Base-by-base conservation (phyloP, 1,140 invertebrate genomes). In the Eupeodes corollae region DNA sequence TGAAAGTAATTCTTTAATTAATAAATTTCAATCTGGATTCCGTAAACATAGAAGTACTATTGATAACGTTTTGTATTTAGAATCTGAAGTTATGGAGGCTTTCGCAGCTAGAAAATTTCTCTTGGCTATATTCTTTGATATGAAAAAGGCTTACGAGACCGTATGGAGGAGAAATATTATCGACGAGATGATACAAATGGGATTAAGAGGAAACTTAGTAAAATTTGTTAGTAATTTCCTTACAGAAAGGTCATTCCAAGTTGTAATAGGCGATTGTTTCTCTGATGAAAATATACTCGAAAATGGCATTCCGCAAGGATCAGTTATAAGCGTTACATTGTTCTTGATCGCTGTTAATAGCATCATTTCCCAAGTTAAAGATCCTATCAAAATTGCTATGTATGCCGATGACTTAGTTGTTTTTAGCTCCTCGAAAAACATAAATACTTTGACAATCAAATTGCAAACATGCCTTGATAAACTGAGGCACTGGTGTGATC, bases 101-200 rank as follows among this genome's bases (percentile, higher is more conserved):
- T 56, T 64, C 42, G 47, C 33, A 3, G 44, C 40, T 30, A 58
- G 56, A n/a, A 44, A 50, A 16, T 51, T 58, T 26, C 43, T 54
- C 13, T 33, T 60, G 6, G 38, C 52, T 13, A 48, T 62, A 13
- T 52, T 54, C 15, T 48, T 63, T 42, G 58, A 65, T 34, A 51
- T 57, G 10, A 51, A 58, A 42, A 63, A 61, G 44, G 57, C 53
- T 2, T 58, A 57, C 30, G 57, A 68, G 15, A 57, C 49, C 35
- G 38, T 50, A 8, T 57, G 49, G 49, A 47, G 42, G 13, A 31
- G 55, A 14, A 47, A 21, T 12, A 39, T 52, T 12, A 35, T 53
- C 5, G 8, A 26, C 8, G 21, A 26, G 8, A 5, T 26, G 21
- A 26, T 26, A 8, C 21, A 16, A 48, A 40, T 39, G 13, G 34